These are phyloP conservation scores for Pitangus sulphuratus DNA, from an alignment of 2,797 vertebrate species.

Conservation along the genomic window DNA sequence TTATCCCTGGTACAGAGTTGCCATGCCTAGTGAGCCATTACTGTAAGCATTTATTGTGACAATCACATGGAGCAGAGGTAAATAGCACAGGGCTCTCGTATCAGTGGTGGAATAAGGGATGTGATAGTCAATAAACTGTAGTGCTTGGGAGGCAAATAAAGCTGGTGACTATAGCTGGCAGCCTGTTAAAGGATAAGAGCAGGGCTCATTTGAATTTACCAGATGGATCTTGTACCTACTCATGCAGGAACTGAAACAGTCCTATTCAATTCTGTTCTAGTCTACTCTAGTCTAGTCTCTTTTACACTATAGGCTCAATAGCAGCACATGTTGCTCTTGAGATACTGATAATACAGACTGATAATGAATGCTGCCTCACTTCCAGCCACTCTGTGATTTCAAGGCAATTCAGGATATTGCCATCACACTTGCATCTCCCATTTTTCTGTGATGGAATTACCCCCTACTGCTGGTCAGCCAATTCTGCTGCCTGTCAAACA, in stretches of 20 bases:
- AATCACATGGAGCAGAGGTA: neutral
- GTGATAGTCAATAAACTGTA: neutral
- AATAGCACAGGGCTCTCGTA: rapidly evolving
- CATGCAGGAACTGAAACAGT: neutral
- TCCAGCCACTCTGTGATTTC: neutral
- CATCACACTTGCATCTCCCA: neutral
- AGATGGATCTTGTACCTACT: neutral
- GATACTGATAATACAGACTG: neutral
- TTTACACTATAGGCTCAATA: neutral
- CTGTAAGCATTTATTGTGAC: neutral
- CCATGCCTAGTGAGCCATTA: neutral
- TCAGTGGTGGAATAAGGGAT: neutral
- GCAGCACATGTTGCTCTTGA: neutral
- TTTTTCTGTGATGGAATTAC: neutral
- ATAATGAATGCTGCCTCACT: neutral
- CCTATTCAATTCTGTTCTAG: neutral
- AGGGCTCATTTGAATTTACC: neutral
- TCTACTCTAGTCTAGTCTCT: neutral
- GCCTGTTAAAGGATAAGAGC: neutral
- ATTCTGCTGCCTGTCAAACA: neutral
- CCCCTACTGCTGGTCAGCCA: neutral
- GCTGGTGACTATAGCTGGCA: neutral
- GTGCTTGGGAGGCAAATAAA: neutral
- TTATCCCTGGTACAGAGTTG: neutral
- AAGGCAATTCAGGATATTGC: neutral